Base-by-base conservation (phyloP, 2,888 invertebrate species). In the Eustalomyia histrio region DNA sequence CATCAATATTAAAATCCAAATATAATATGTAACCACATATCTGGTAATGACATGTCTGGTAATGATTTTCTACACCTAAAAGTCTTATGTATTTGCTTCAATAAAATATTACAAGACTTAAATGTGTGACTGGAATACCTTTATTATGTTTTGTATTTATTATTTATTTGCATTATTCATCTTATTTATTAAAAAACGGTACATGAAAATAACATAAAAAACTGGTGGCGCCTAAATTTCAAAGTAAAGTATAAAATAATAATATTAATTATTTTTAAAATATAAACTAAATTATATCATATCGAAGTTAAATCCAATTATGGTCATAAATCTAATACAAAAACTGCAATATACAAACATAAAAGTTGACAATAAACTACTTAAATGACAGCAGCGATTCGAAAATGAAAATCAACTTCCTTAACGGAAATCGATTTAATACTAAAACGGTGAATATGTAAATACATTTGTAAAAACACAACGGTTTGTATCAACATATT, bases 391-490 rank as follows among this genome's bases (percentile, higher is more conserved):
- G 39, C 39, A 12, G 39, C 14, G 10, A 10, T 47, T 47, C 14
- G 6, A 47, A n/a, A 47, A 47, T 47, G 16, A n/a, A 47, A n/a
- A 47, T 14, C n/a, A 29, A 68, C 79, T 79, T 79, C 79, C 79
- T 79, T 68, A n/a, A 24, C 79, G 79, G 79, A 79, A 79, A 79
- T 73, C 33, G 52, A 65, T 71, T 61, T 74, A 43, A 21, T 53
- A 52, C 53, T 65, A 61, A 67, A 63, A 73, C 67, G 24, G 57
- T 73, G 64, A 73, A 58, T 72, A 73, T 67, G 55, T 65, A 24
- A 67, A 72, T 72, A 7, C 14, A 5, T n/a, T 47, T 5, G 16
- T 47, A 47, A 10, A 39, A 12, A 39, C 1, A 29, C n/a, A n/a
- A n/a, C 29, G 29, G 29, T 29, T 29, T 29, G 29, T 39, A 12